phyloP scores from a whole-genome alignment of 2,113 vertebrate genomes.

The Stigmatopora argus region DNA sequence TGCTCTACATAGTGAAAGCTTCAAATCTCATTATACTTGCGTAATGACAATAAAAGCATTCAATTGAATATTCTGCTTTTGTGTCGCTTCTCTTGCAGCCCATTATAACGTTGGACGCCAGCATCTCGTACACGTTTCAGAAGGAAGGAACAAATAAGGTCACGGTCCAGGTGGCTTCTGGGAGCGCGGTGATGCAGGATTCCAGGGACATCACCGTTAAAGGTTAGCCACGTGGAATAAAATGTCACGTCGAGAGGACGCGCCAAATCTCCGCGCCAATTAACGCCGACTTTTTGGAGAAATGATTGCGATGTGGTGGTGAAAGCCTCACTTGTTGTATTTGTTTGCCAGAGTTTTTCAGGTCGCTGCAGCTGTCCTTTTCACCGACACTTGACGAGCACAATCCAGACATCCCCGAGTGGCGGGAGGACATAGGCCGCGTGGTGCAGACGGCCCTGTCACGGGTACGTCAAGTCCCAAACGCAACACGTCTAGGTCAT shows the following conservation, averaged over 20 bases:
- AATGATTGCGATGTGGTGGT: slow-evolving; percentile 4
- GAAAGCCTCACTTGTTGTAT: slow-evolving; percentile 31
- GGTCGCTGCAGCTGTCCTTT: slow-evolving; percentile 88
- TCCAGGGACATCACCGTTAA: slow-evolving; percentile 85
- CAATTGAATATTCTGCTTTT: slow-evolving; percentile 21
- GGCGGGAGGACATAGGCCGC: slow-evolving; percentile 87
- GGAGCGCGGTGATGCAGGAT: slow-evolving; percentile 83
- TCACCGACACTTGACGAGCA: slow-evolving; percentile 90
- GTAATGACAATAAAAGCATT: too few relatives aligned
- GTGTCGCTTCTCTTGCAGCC: slow-evolving; percentile 73
- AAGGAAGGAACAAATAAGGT: slow-evolving; percentile 81
- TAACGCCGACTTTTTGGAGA: slow-evolving; percentile 44
- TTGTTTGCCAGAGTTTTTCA: slow-evolving; percentile 80
- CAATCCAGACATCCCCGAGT: slow-evolving; percentile 93
- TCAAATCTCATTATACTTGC: too few relatives aligned
- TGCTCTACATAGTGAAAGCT: too few relatives aligned
- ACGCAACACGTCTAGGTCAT: slow-evolving; percentile 26
- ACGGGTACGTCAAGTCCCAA: slow-evolving; percentile 71
- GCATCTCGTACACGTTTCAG: slow-evolving; percentile 78
- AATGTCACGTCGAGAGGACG: slow-evolving; percentile 49
- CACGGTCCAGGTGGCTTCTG: slow-evolving; percentile 87
- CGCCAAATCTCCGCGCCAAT: slow-evolving; percentile 48
- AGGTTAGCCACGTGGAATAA: slow-evolving; percentile 72
- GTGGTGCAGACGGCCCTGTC: slow-evolving; percentile 85
- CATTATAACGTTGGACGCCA: slow-evolving; percentile 89